Base-by-base conservation (phyloP, 92 coral and sea anemone species). In the Epizoanthus stellaris region DNA sequence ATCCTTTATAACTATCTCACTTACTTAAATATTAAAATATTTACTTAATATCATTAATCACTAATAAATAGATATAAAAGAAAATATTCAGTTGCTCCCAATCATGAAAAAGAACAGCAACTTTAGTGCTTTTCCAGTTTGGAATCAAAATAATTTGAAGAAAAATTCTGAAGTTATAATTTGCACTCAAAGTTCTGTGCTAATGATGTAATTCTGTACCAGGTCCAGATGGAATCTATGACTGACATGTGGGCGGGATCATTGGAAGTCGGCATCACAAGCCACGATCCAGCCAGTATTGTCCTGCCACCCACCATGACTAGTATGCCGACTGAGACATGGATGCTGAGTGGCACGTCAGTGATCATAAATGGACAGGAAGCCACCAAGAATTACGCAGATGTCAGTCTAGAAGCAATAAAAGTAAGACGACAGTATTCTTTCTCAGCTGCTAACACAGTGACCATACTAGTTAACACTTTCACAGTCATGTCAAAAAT, bases 191-290 rank as follows among this genome's bases (percentile, higher is more conserved):
- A 59, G 25, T 36, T 75, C 25, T 61, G 10, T 15, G 25, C 67
- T 63, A 17, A 56, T 25, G 20, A 6, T 13, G 12, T 62, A 82
- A 9, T 34, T 38, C 19, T n/a, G 71, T 73, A 63, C 23, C 19
- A 94, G 98, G 84, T 97, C 14, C 82, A 82, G 64, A 72, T 97
- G 25, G 95, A 97, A 14, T 87, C 86, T 38, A 75, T 95, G 38
- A 97, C 94, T 6, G 97, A 97, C 56, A 89, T 95, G 70, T 97
- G 99, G 99, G 98, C 98, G 0, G 99, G 99, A 17, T 97, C 99
- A 10, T 81, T 97, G 56, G 99, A 97, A 64, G 91, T 92, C 36
- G 99, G 99, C 5, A 90, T 91, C 16, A 96, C 99, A 10, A 67
- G 89, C 58, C 92, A 95, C 58, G 73, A 95, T 75, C 99, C 99